A percentile compares a stretch with the other conserved stretches of the same genome.
These are phyloP conservation scores for Stegastes partitus DNA, from an alignment of 2,113 vertebrate genomes.

Conservation along the genomic window DNA sequence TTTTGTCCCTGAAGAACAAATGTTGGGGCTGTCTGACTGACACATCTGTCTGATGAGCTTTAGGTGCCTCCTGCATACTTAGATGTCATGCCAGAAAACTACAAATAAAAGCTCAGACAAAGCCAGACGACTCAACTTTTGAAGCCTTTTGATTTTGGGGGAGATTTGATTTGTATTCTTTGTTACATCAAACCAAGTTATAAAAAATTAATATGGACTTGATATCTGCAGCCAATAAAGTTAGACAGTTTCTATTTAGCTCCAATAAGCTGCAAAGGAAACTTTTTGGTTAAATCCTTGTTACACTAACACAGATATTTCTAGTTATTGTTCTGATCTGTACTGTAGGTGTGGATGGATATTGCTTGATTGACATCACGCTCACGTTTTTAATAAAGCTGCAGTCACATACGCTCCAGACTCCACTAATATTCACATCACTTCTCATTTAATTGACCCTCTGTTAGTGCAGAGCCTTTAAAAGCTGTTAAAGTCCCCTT, in stretches of 20 bases:
- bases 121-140: constrained; percentile 24
- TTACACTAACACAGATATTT: constrained; percentile 26
- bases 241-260: not conserved
- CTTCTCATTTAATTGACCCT: constrained; percentile 10
- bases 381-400: too few relatives aligned
- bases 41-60: constrained; percentile 26
- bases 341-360: not conserved
- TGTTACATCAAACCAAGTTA: constrained; percentile 22
- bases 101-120: constrained; percentile 44
- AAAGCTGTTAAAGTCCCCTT: constrained; percentile 5
- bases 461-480: not conserved
- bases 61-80: constrained; percentile 10
- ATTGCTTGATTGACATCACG: constrained; percentile 5
- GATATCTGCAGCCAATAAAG: constrained; percentile 5
- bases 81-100: constrained; percentile 18
- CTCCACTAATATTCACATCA: not conserved
- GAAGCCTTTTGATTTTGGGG: constrained; percentile 24
- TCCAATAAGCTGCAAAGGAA: constrained; percentile 22
- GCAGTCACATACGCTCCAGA: not conserved
- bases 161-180: constrained; percentile 23
- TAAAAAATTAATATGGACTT: constrained; percentile 25
- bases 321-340: not conserved
- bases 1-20: constrained; percentile 44
- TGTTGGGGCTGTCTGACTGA: constrained; percentile 26
- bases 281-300: not conserved